Percentiles rank a stretch among this genome's conserved stretches.
phyloP scores from a whole-genome alignment of 2,113 vertebrate genomes.

The Elgaria multicarinata region DNA sequence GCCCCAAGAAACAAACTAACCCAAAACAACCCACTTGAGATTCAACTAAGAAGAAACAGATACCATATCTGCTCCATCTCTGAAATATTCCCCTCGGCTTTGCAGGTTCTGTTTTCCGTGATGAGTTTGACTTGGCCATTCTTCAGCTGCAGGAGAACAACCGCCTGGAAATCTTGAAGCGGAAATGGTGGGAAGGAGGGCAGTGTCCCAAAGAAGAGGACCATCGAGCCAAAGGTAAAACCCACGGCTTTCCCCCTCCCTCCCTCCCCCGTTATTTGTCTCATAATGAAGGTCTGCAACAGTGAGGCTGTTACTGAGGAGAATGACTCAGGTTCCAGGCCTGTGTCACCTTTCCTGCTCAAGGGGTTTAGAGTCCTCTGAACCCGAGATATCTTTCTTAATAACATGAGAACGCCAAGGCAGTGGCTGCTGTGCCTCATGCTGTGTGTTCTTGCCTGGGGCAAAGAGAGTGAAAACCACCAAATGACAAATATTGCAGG shows the following conservation, averaged over 20 bases:
- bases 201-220: constrained; percentile 98
- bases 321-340: background rate
- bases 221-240: constrained; percentile 93
- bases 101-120: constrained; percentile 92
- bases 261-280: background rate
- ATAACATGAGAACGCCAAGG: constrained; percentile 55
- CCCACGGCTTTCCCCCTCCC: rapidly evolving
- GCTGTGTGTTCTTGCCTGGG: constrained; percentile 72
- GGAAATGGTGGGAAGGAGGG: constrained; percentile 99
- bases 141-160: constrained; percentile 98
- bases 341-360: constrained; percentile 28
- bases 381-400: constrained; percentile 49
- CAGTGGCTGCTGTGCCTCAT: constrained; percentile 48
- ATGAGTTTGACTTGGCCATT: constrained; percentile 97
- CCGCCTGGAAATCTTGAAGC: constrained; percentile 94
- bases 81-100: constrained; percentile 39
- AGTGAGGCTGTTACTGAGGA: background rate
- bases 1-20: too few relatives aligned
- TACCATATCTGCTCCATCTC: background rate
- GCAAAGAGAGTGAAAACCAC: constrained; percentile 58
- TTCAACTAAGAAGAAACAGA: background rate
- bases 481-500: constrained; percentile 72
- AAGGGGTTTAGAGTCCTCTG: constrained; percentile 41
- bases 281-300: background rate
- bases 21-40: background rate